phyloP scores from a whole-genome alignment of 2,797 vertebrate species.

The Forpus xanthops region DNA sequence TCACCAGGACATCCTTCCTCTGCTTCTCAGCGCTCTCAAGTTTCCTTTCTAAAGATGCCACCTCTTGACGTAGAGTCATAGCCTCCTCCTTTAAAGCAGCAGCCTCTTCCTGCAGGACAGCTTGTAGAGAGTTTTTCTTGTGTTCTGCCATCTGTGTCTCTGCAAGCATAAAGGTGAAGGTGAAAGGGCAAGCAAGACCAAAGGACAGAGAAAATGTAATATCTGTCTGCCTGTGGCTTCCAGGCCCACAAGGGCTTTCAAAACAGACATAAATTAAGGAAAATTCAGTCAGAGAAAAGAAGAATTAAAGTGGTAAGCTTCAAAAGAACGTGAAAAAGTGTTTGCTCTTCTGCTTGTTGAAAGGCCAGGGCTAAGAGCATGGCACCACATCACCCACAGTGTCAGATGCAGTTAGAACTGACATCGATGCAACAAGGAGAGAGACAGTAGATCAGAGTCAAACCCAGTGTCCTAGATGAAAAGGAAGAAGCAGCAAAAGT shows the following conservation, averaged over 20 bases:
- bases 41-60: conserved; percentile 57
- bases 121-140: not conserved
- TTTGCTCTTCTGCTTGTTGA: not conserved
- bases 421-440: not conserved
- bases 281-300: not conserved
- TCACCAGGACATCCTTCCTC: conserved; percentile 64
- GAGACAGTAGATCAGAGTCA: not conserved
- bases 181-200: not conserved
- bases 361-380: not conserved
- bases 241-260: not conserved
- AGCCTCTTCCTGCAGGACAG: conserved; percentile 46
- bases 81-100: conserved; percentile 51
- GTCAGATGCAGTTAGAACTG: not conserved
- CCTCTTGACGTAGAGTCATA: conserved; percentile 33
- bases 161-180: not conserved
- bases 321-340: not conserved
- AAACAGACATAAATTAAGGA: not conserved
- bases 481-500: not conserved
- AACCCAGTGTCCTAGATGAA: not conserved
- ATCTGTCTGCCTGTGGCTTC: not conserved
- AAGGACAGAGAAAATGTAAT: not conserved
- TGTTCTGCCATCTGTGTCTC: not conserved
- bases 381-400: not conserved
- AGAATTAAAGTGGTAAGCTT: not conserved
- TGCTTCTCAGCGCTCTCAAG: conserved; percentile 52